Percentiles rank a stretch among this genome's conserved stretches.
Conservation (phyloP, 2,888 invertebrate genomes). For the Meteorus colon region DNA sequence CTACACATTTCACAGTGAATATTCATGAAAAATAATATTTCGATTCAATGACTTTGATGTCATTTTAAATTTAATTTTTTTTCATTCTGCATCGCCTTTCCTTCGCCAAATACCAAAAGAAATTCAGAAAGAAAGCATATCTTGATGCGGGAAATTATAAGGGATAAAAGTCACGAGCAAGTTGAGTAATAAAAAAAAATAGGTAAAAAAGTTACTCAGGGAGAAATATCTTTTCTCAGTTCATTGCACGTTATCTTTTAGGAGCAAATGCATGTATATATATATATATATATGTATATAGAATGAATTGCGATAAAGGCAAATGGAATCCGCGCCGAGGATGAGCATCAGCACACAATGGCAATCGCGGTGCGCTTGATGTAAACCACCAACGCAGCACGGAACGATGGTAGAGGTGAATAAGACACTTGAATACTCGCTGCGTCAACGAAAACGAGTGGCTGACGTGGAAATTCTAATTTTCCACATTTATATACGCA, state of each 20-base stretch:
- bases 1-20: too few relatives aligned
- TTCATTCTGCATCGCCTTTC: too few relatives aligned
- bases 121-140: neutral
- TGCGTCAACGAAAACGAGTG: constrained; percentile 22
- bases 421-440: constrained; percentile 22
- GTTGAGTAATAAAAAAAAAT: neutral
- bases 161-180: neutral
- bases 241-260: constrained; percentile 8
- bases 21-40: too few relatives aligned
- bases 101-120: neutral
- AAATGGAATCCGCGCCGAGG: constrained; percentile 8
- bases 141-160: neutral
- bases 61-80: too few relatives aligned
- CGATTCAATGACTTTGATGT: too few relatives aligned
- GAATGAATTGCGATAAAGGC: constrained; percentile 8
- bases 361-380: neutral
- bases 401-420: neutral
- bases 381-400: constrained; percentile 13
- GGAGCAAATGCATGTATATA: neutral
- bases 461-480: constrained; percentile 19
- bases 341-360: constrained; percentile 21
- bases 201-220: neutral
- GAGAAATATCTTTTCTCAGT: constrained; percentile 7
- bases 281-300: neutral
- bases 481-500: constrained; percentile 1